These are phyloP conservation scores for Argyresthia albistria DNA, from an alignment of 2,888 invertebrate genomes.

Conservation along the genomic window DNA sequence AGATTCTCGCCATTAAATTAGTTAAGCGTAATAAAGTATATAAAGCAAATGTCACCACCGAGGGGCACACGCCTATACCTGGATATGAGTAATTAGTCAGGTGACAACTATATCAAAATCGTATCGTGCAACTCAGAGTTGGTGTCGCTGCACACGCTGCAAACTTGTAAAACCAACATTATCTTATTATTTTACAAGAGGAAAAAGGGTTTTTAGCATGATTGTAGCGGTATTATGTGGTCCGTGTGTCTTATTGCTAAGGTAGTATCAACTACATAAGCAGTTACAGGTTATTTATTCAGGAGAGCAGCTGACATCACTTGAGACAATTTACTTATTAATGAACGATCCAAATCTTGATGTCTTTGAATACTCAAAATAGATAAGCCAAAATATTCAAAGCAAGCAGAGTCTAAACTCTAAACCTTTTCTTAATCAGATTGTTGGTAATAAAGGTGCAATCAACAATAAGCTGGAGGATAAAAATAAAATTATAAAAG, in stretches of 20 bases:
- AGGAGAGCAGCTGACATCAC: constrained; percentile 1
- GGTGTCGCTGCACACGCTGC: too few species aligned
- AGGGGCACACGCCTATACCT: too few species aligned
- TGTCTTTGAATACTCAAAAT: background rate
- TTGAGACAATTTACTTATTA: background rate
- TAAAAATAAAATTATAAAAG: constrained; percentile 32
- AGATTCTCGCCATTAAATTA: too few species aligned
- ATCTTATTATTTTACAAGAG: too few species aligned
- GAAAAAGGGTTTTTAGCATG: too few species aligned
- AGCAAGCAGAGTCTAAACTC: constrained; percentile 48
- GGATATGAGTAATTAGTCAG: too few species aligned
- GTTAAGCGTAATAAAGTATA: too few species aligned
- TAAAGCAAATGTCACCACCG: too few species aligned
- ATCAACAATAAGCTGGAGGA: background rate
- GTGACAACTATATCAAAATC: too few species aligned
- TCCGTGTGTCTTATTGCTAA: too few species aligned
- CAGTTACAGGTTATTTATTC: background rate
- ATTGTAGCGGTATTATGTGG: background rate
- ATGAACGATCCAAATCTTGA: background rate
- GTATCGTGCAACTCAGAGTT: too few species aligned
- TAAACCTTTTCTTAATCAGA: constrained; percentile 60
- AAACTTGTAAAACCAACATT: too few species aligned
- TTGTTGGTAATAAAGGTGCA: background rate
- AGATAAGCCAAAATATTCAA: constrained; percentile 16
- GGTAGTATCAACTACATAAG: background rate